Percentiles rank a stretch among this genome's conserved stretches.
phyloP scores from a whole-genome alignment of 2,888 invertebrate genomes.

The Pimpla rufipes region DNA sequence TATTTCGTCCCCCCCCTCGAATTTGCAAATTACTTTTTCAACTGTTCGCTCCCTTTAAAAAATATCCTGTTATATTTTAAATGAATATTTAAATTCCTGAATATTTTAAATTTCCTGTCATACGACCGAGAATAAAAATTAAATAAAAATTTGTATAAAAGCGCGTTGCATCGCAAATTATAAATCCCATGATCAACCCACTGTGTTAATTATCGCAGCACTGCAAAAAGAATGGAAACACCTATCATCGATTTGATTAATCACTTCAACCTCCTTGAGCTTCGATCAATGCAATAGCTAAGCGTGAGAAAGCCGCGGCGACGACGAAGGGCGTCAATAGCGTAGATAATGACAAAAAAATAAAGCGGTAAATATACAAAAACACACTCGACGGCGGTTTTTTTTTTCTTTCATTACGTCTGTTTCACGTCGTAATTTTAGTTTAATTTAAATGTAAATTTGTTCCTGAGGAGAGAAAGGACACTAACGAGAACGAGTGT shows the following conservation, averaged over 20 bases:
- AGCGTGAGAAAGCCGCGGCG: conserved; percentile 6
- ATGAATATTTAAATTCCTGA: no score
- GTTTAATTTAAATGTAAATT: conserved; percentile 35
- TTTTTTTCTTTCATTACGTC: conserved; percentile 13
- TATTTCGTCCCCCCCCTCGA: neutral
- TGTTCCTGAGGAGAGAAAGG: conserved; percentile 73
- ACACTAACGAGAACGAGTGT: conserved; percentile 72
- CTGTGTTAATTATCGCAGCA: no score
- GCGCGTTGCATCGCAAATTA: no score
- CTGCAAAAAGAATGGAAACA: no score
- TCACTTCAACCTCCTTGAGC: neutral
- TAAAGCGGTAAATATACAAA: conserved; percentile 1
- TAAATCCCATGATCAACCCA: no score
- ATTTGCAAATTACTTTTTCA: neutral
- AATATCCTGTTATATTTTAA: no score
- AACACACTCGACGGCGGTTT: conserved; percentile 3
- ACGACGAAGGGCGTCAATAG: neutral
- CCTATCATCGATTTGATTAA: no score
- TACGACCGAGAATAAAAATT: no score
- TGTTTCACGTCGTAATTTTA: conserved; percentile 28
- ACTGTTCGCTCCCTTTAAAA: no score
- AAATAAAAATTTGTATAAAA: no score
- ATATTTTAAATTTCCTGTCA: no score
- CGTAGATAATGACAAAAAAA: neutral
- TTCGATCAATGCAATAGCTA: conserved; percentile 4